These are phyloP conservation scores for Globicephala melas DNA, from an alignment of 2,113 vertebrate genomes.

Conservation along the genomic window DNA sequence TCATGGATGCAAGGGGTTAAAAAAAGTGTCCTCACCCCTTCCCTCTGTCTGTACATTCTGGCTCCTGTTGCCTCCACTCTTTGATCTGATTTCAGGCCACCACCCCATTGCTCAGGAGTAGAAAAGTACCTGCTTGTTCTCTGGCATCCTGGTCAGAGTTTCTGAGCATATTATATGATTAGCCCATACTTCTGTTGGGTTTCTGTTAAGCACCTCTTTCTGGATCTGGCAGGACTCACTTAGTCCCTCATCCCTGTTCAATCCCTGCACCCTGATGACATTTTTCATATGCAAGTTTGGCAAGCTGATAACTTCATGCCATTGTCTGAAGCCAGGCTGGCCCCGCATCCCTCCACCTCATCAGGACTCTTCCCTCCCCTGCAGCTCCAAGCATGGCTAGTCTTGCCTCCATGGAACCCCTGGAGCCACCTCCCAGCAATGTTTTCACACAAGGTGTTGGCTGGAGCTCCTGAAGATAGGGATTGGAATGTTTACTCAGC, in stretches of 20 bases:
- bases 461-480: fast-evolving
- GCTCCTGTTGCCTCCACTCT: background rate
- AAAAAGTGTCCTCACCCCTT: fast-evolving
- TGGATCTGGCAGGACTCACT: background rate
- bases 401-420: background rate
- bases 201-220: background rate
- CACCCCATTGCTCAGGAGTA: background rate
- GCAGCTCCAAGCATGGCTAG: fast-evolving
- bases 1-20: background rate
- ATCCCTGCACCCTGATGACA: background rate
- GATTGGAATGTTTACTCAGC: background rate
- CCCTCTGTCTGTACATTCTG: background rate
- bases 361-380: background rate
- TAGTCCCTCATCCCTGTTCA: fast-evolving
- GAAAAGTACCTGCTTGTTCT: no score
- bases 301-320: background rate
- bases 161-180: fast-evolving
- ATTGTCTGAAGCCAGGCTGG: background rate
- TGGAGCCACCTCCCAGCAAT: no score
- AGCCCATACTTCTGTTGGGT: fast-evolving
- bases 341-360: fast-evolving
- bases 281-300: background rate
- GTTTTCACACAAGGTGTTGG: fast-evolving
- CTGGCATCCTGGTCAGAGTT: no score
- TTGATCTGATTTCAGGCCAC: no score